Percentiles rank a stretch among this genome's conserved stretches.
phyloP scores from a whole-genome alignment of 2,113 vertebrate species.

The Oenanthe melanoleuca region DNA sequence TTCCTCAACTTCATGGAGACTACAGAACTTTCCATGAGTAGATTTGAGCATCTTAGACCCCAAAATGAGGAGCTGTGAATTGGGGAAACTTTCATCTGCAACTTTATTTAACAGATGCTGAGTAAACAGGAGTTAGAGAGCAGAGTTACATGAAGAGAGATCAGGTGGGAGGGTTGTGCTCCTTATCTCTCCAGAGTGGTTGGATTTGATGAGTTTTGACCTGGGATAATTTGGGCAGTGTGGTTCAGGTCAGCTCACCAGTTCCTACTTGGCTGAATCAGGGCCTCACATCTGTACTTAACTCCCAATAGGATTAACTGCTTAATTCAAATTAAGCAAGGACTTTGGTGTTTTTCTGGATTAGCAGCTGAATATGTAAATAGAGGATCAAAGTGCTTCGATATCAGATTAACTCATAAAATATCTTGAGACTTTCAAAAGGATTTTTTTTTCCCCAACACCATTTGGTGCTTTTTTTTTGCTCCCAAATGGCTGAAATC shows the following conservation, averaged over 20 bases:
- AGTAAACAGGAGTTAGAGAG: neutral
- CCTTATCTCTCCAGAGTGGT: neutral
- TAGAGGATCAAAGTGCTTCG: constrained; percentile 22
- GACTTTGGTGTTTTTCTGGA: constrained; percentile 38
- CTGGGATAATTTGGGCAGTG: neutral
- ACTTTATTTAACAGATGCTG: neutral
- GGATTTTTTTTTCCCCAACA: fast-evolving
- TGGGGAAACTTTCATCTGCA: neutral
- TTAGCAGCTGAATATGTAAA: constrained; percentile 40
- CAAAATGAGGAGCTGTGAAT: fast-evolving
- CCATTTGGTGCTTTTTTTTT: neutral
- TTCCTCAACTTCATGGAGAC: neutral
- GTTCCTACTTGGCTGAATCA: neutral
- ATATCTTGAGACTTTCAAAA: neutral
- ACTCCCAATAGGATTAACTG: constrained; percentile 7
- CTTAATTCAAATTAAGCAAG: constrained; percentile 25
- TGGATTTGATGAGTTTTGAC: neutral
- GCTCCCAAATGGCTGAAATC: neutral
- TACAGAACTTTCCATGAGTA: neutral
- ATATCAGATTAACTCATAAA: constrained; percentile 33
- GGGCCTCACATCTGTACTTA: neutral
- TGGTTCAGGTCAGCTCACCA: neutral
- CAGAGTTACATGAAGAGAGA: neutral
- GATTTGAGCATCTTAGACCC: neutral
- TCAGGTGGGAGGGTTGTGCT: neutral